A percentile compares a stretch with the other conserved stretches of the same genome.
Conservation (phyloP, 2,113 vertebrate species). For the Amblyornis subalaris region DNA sequence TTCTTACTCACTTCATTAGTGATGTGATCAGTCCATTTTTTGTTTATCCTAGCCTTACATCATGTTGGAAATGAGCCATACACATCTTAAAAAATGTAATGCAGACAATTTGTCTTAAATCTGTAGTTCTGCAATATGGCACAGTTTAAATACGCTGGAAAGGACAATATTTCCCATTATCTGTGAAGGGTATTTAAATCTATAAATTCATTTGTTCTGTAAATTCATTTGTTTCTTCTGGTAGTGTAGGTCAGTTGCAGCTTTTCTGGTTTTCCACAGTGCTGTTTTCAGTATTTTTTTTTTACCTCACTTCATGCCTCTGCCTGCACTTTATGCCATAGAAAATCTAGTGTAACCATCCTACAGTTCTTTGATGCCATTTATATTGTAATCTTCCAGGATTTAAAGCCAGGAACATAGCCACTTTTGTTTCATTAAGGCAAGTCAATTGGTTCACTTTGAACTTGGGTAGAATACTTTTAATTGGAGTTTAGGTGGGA, state of each 20-base stretch:
- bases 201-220: background rate
- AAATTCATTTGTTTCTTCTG: background rate
- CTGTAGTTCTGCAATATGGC: background rate
- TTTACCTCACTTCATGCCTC: background rate
- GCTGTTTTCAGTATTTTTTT: background rate
- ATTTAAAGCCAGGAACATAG: background rate
- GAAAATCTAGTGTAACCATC: background rate
- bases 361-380: background rate
- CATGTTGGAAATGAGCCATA: slow-evolving; percentile 10
- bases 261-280: background rate
- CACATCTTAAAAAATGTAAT: background rate
- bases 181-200: background rate
- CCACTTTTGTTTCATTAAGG: background rate
- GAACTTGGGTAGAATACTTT: background rate
- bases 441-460: background rate
- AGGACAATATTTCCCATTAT: background rate
- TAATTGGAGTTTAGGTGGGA: background rate
- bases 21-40: background rate
- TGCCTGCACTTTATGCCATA: background rate
- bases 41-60: background rate
- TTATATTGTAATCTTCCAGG: background rate
- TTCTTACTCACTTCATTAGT: background rate
- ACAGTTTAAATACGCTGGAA: background rate
- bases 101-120: slow-evolving; percentile 19
- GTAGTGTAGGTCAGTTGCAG: background rate